Evolutionary conservation across 2,797 vertebrate species (phyloP), one percentile per base, ranked within the genome.

Genomic region (Australoheros facetus): DNA sequence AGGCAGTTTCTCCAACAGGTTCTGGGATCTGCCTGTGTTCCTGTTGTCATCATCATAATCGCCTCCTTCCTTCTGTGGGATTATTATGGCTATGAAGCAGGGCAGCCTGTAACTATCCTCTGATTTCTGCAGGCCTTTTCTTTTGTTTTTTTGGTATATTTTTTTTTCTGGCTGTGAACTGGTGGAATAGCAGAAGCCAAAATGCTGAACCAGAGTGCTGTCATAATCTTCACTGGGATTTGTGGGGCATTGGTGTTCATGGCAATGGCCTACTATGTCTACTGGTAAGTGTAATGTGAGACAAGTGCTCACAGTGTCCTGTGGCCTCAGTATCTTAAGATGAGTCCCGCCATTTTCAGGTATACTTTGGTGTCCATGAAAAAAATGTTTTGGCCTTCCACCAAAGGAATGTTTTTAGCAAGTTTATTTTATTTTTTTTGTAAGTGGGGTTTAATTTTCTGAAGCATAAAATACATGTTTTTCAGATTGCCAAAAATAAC

Each of bases 221-320:
- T 97, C 81, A 97, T 97, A 92, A 94, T 99, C 85, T 97, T 99
- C 93, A 96, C 96, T 14, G 97, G 97, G 37, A 81, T 98, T 64
- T 99, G 98, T 23, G 92, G 96, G 28, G 94, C 96, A 0, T 91
- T 99, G 93, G 94, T 97, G 83, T 83, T 95, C 3, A 92, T 97
- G 95, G 98, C 97, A 26, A 91, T 99, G 95, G 95, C 94, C 86
- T 99, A 99, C 92, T 99, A 99, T 83, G 93, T 97, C 82, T 99
- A 98, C 91, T 98, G 98, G 98, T 99, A 94, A 98, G 98, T 94
- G 73, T 12, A 78, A 64, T 3, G 17, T 0, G 1, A 34, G 57
- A 58, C 7, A 55, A 10, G 16, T 16, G 19, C n/a, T 75, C n/a
- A n/a, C 4, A 32, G 56, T 59, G 7, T 26, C 17, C 5, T 28